phyloP scores from a whole-genome alignment of 37 sponge, comb jelly and placozoan genomes.

The Cliona cf. orientalis region DNA sequence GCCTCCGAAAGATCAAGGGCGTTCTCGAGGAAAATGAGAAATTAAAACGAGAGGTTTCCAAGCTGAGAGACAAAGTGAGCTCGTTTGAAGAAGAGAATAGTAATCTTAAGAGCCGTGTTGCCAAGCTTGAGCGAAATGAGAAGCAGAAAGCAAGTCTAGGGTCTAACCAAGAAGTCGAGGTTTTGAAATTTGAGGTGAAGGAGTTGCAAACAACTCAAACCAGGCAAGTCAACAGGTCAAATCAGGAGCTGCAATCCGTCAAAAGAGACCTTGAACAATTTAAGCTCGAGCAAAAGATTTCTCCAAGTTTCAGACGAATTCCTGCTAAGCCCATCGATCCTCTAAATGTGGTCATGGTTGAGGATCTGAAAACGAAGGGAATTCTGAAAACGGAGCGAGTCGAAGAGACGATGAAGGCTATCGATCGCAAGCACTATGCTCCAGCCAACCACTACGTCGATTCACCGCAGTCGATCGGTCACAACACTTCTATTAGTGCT shows the following conservation, averaged over 20 bases:
- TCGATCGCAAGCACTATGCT: slow-evolving; percentile 83
- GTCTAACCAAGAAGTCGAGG: too few relatives aligned
- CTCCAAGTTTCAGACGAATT: background rate
- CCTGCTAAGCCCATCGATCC: slow-evolving; percentile 7
- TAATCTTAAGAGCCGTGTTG: too few relatives aligned
- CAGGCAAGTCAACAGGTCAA: too few relatives aligned
- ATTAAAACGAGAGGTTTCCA: too few relatives aligned
- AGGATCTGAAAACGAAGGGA: slow-evolving; percentile 63
- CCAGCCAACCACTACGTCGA: slow-evolving; percentile 82
- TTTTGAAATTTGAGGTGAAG: too few relatives aligned
- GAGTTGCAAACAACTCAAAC: too few relatives aligned
- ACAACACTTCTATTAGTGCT: slow-evolving; percentile 95
- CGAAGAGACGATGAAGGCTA: slow-evolving; percentile 79
- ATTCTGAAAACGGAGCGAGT: slow-evolving; percentile 74
- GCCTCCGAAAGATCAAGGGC: too few relatives aligned
- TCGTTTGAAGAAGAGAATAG: too few relatives aligned
- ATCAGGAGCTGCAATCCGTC: background rate
- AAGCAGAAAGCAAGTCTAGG: too few relatives aligned
- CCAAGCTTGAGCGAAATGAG: too few relatives aligned
- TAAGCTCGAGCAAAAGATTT: background rate
- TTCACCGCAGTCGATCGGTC: slow-evolving; percentile 94
- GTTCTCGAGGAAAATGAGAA: too few relatives aligned
- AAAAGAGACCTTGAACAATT: background rate
- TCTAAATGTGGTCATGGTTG: slow-evolving; percentile 36
- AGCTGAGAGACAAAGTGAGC: too few relatives aligned